Base-by-base conservation (phyloP, 2,113 vertebrate genomes). In the Mobula birostris region DNA sequence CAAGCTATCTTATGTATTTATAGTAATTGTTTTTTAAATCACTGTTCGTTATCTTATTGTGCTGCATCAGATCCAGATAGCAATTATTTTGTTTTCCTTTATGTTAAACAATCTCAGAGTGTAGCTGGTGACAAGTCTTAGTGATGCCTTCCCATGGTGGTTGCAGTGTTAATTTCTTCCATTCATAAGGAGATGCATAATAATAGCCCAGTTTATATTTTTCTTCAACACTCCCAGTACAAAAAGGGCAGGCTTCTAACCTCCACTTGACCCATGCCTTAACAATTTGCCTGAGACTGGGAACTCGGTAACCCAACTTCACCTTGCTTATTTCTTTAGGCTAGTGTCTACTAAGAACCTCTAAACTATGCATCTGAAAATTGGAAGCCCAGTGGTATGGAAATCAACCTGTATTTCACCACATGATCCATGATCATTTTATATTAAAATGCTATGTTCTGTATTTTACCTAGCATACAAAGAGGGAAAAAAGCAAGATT, bases 41-140 rank as follows among this genome's bases (percentile, higher is more conserved):
- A 48, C 48, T 48, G 48, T 48, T 48, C 3, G 1, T 48, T 48
- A 48, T 48, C 48, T 48, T 48, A 48, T 48, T 48, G 48, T 48
- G 48, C 48, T 48, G 48, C 48, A 48, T 48, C 48, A 48, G 48
- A 48, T 48, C 48, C 48, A 48, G 48, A 48, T 48, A 48, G 48
- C 48, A 48, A 48, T 48, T 48, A 48, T 4, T 48, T 4, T 48
- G 48, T 48, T 48, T 48, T 48, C 48, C 48, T 48, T 48, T 48
- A 48, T 1, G 3, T 4, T 48, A 48, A 0, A 48, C 48, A 48
- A 4, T 48, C 48, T 48, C 1, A 48, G 48, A 48, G 63, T 77
- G 21, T 95, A 72, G 96, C 97, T 95, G 94, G 95, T 94, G 95
- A 5, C 14, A 66, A 88, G 27, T 27, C 58, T 88, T 27, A 29